Conservation (phyloP, 2,113 vertebrate genomes). For the Zootoca vivipara region DNA sequence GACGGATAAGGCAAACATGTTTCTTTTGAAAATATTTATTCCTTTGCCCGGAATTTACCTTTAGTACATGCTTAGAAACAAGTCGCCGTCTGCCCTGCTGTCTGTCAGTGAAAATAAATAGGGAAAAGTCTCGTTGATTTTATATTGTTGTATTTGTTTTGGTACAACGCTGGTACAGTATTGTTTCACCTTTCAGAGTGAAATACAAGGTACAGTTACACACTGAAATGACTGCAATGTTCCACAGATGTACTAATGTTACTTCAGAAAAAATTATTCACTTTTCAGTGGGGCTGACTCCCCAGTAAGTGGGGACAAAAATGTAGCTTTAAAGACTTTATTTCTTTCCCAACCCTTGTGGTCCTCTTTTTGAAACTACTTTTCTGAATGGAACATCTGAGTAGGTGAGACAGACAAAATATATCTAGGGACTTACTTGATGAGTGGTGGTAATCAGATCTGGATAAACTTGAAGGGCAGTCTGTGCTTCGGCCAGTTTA, state of each 20-base stretch:
- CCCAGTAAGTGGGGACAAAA: not conserved
- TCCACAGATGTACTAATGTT: not conserved
- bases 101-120: not conserved
- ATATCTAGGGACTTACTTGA: constrained; percentile 33
- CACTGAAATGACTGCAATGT: not conserved
- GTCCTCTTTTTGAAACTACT: constrained; percentile 27
- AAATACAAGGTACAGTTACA: too few species aligned
- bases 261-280: not conserved
- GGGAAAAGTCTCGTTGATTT: not conserved
- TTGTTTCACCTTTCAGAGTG: too few species aligned
- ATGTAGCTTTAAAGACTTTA: not conserved
- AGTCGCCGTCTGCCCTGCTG: constrained; percentile 31
- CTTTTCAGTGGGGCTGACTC: not conserved
- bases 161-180: too few species aligned
- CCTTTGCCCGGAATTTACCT: constrained; percentile 32
- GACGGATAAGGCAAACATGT: constrained; percentile 23
- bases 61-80: constrained; percentile 37
- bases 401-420: constrained; percentile 27
- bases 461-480: constrained; percentile 4
- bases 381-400: constrained; percentile 46
- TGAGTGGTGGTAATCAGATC: not conserved
- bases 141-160: not conserved
- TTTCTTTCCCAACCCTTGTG: not conserved
- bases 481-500: not conserved
- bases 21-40: constrained; percentile 58